Evolutionary conservation across 2,888 invertebrate genomes (phyloP).

Genomic region (Gymnocheta viridis): DNA sequence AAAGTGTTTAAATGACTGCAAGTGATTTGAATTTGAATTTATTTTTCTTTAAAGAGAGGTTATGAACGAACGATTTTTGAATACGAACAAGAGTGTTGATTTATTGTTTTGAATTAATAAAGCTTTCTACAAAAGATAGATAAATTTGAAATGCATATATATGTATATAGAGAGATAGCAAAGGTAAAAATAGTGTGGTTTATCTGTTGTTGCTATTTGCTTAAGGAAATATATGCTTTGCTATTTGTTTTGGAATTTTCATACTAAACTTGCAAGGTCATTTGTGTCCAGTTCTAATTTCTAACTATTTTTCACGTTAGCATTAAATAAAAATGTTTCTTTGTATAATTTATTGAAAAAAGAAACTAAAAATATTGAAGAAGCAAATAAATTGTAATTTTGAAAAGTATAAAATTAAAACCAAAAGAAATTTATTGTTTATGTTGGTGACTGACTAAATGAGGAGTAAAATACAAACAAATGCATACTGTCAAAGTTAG

Average conservation of each 20-base stretch:
- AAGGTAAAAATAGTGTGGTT: conserved; percentile 26
- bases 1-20: conserved; percentile 9
- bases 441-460: conserved; percentile 23
- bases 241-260: conserved; percentile 8
- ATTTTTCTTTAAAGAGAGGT: conserved; percentile 10
- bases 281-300: conserved; percentile 22
- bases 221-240: conserved; percentile 42
- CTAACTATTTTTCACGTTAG: conserved; percentile 28
- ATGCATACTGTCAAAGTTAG: not conserved
- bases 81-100: conserved; percentile 26
- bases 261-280: conserved; percentile 31
- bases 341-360: not conserved
- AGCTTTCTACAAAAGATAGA: conserved; percentile 55
- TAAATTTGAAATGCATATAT: conserved; percentile 1
- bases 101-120: conserved; percentile 29
- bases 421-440: conserved; percentile 18
- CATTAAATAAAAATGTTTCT: not conserved
- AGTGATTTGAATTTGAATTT: conserved; percentile 35
- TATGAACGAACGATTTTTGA: conserved; percentile 43
- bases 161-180: conserved; percentile 8
- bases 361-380: not conserved
- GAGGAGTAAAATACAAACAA: conserved; percentile 3
- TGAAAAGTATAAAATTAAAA: conserved; percentile 24
- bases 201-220: conserved; percentile 21
- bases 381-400: not conserved